Base-by-base conservation (phyloP, 2,888 invertebrate genomes). In the Drosophila mayaguana region DNA sequence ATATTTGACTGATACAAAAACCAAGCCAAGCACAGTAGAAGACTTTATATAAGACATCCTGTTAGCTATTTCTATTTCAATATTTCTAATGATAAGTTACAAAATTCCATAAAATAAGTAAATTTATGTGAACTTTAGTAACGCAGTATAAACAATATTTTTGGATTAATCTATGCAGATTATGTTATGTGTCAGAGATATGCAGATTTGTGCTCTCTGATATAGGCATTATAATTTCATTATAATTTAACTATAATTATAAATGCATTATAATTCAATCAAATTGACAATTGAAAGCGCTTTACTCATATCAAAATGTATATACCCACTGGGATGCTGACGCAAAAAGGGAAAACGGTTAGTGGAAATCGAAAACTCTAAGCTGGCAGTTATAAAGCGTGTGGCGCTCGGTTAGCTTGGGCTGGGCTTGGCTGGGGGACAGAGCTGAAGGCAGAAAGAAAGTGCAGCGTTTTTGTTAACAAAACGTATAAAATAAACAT, bases 401-500 rank as follows among this genome's bases (percentile, higher is more conserved):
- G 14, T 9, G 43, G 14, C 11, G 40, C 3, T 45, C 16, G 45
- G 45, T 1, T 22, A 3, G 45, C 16, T 16, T 16, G 25, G 32
- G 34, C 28, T 38, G 38, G n/a, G 40, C 8, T 40, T 7, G 2
- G 12, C 12, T 12, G 36, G 40, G 38, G n/a, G 22, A 16, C 12
- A 20, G 9, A 4, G 8, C 38, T 3, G 28, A 14, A 12, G 42
- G n/a, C 20, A 50, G 36, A 54, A 80, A 55, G 46, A 65, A 75
- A 72, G 56, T 46, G 56, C 61, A 65, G 40, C 56, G 34, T 64
- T 71, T 55, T 67, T 61, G 61, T 55, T 62, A 67, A 56, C 34
- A 62, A 51, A 65, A 25, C 48, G 63, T 67, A 79, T 85, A 70
- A 73, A 84, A 88, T 85, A 83, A 81, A 82, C 80, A 88, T 88